Evolutionary conservation across 2,888 invertebrate species (phyloP).

Genomic region (Herminia tarsipennalis): DNA sequence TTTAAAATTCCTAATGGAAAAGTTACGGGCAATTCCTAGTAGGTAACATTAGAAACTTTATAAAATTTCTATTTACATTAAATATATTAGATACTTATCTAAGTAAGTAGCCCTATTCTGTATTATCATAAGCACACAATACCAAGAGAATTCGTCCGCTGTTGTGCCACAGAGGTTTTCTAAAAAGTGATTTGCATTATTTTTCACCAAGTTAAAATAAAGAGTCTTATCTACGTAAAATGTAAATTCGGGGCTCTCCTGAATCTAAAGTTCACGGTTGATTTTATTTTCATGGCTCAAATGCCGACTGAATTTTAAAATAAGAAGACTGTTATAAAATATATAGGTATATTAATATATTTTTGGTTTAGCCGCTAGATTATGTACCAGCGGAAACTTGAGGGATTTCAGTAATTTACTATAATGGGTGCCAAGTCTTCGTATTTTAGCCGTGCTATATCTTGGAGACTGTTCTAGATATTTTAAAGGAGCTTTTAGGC

Average conservation of each 20-base stretch:
- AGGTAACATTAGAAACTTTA: no score
- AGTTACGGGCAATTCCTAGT: no score
- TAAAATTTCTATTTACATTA: no score
- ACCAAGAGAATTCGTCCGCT: constrained; percentile 1
- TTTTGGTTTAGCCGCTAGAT: constrained; percentile 13
- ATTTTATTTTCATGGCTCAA: constrained; percentile 68
- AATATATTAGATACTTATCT: no score
- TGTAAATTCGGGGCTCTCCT: constrained; percentile 65
- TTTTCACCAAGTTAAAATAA: constrained; percentile 63
- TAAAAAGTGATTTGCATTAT: constrained; percentile 68
- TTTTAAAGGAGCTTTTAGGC: background rate
- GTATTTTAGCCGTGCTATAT: constrained; percentile 1
- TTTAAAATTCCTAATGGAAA: no score
- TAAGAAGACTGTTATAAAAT: no score
- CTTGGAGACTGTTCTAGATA: background rate
- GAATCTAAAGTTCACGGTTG: constrained; percentile 74
- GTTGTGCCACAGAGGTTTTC: constrained; percentile 41
- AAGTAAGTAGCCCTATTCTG: background rate
- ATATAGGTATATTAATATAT: no score
- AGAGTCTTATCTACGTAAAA: constrained; percentile 59
- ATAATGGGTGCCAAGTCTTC: background rate
- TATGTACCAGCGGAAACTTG: constrained; percentile 4
- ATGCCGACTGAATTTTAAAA: constrained; percentile 66
- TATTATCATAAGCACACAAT: constrained; percentile 9
- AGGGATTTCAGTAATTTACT: background rate